Percentiles rank a stretch among this genome's conserved stretches.
These are phyloP conservation scores for Coelinius sp. DNA, from an alignment of 2,888 invertebrate species.

Conservation along the genomic window DNA sequence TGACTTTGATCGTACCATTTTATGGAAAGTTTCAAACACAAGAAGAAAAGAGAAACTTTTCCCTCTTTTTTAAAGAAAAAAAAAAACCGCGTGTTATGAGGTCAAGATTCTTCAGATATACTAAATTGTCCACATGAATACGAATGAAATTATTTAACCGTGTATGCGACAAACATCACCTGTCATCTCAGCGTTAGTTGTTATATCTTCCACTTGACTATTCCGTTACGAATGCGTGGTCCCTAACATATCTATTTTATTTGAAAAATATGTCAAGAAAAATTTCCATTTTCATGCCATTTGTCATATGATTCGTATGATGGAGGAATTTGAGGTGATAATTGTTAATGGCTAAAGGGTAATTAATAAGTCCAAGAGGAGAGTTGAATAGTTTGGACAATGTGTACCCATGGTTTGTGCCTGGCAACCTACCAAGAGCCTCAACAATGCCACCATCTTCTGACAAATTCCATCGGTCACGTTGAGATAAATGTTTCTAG, in stretches of 20 bases:
- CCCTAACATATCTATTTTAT: neutral
- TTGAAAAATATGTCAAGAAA: neutral
- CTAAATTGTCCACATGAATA: neutral
- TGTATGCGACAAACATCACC: neutral
- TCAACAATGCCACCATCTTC: slow-evolving; percentile 17
- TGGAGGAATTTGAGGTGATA: neutral
- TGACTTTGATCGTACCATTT: neutral
- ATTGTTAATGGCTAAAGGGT: neutral
- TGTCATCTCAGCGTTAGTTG: neutral
- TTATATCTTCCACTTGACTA: neutral
- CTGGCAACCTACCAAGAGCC: slow-evolving; percentile 19
- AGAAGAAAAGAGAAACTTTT: neutral
- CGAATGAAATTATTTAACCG: neutral
- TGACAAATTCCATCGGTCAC: slow-evolving; percentile 9
- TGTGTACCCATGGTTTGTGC: neutral
- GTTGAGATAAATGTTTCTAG: slow-evolving; percentile 6
- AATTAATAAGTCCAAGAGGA: slow-evolving; percentile 13
- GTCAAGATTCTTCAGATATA: neutral
- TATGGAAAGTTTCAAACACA: neutral
- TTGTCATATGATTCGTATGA: neutral
- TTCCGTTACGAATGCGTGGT: neutral
- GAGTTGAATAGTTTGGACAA: neutral
- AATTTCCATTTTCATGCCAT: neutral
- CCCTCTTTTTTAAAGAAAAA: neutral
- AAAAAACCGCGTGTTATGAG: neutral